Evolutionary conservation across 2,888 invertebrate species (phyloP).

Genomic region (Eilema sororculum): DNA sequence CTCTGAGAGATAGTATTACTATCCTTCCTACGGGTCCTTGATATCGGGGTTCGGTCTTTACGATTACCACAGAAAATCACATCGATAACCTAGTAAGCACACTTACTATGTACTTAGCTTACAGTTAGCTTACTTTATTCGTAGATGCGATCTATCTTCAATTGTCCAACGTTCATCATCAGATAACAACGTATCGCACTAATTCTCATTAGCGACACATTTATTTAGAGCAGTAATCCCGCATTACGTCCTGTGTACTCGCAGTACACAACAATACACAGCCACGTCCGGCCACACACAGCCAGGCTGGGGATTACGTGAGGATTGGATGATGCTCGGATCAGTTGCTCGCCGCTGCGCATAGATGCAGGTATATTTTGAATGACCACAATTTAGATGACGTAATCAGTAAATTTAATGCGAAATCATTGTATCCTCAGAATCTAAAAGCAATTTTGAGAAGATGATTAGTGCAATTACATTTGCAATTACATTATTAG

Average conservation of each 20-base stretch:
- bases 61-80: no score
- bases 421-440: not conserved
- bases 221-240: slow-evolving; percentile 30
- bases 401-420: not conserved
- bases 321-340: slow-evolving; percentile 17
- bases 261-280: slow-evolving; percentile 13
- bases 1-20: no score
- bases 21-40: no score
- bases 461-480: no score
- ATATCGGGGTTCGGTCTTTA: no score
- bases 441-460: no score
- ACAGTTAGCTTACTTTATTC: no score
- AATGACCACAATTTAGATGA: not conserved
- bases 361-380: not conserved
- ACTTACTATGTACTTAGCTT: no score
- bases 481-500: no score
- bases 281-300: slow-evolving; percentile 12
- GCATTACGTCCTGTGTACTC: slow-evolving; percentile 19
- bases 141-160: no score
- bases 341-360: slow-evolving; percentile 8
- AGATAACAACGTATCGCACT: slow-evolving; percentile 8
- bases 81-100: no score
- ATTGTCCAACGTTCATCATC: not conserved
- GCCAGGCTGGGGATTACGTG: slow-evolving; percentile 28
- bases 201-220: slow-evolving; percentile 36